Base-by-base conservation (phyloP, 2,888 invertebrate species). In the Chalcis sispes region DNA sequence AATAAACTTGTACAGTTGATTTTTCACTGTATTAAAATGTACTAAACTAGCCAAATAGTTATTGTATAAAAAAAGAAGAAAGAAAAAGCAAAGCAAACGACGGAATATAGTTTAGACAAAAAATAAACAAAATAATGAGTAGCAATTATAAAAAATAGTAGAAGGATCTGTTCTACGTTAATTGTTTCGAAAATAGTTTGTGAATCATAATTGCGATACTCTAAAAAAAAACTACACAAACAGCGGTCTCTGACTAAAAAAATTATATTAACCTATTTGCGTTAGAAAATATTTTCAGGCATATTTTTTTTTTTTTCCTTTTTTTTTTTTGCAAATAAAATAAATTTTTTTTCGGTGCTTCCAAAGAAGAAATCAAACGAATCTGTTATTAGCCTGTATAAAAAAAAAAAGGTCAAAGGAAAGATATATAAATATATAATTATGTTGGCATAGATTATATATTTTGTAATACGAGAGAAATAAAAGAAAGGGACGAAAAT, bases 391-490 rank as follows among this genome's bases (percentile, higher is more conserved):
- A 59, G 25, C n/a, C 75, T 78, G 79, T 79, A 81, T 78, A 80
- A 75, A 77, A 64, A 65, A 50, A 78, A 56, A 81, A 80, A 50
- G 79, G 81, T 80, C 72, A 48, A 27, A 69, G 74, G 81, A 76
- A 80, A 46, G 58, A 79, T 79, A 58, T 80, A 82, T 82, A 80
- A 80, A 74, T 80, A 82, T 82, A 82, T 80, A 61, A 81, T 84
- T 81, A 82, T 73, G 82, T 82, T 82, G 80, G 81, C 61, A 78
- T 82, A 83, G 80, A 85, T 80, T 82, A 84, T 85, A 86, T 87
- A 87, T 87, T 87, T 87, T 87, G 87, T 86, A 84, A 87, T 86
- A 87, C 81, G 81, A 82, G 73, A 79, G 78, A 78, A 66, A 62
- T 46, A 56, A 56, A 54, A 62, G 62, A 70, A 42, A 74, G 36